Base-by-base conservation (phyloP, 2,113 vertebrate genomes). In the Todiramphus chloris region DNA sequence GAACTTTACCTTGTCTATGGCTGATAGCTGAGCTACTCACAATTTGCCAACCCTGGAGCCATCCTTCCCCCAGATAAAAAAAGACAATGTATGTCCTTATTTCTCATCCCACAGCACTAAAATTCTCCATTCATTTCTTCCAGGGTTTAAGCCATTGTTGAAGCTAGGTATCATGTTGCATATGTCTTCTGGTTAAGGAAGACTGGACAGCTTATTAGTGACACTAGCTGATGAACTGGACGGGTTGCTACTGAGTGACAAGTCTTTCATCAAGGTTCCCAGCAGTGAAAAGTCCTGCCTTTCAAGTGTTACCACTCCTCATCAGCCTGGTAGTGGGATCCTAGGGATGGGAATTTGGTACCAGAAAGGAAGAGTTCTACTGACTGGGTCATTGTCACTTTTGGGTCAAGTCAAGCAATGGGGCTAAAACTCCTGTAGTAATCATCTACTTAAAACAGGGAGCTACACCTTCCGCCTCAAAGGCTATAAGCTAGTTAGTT, bases 21-120 rank as follows among this genome's bases (percentile, higher is more conserved):
- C 16, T 48, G 46, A 20, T 21, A 48, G 8, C 28, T 68, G 46
- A 76, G 37, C 27, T 82, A 11, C 41, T 86, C 27, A 25, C 1
- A 24, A 56, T 82, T 67, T 72, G 43, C 48, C 72, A 37, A 62
- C 3, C 13, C 55, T 31, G 64, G 21, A 77, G 15, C 35, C 13
- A 23, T 63, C 31, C 66, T 79, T 83, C n/a, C 5, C 39, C n/a
- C 17, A 24, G 44, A 39, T 25, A 39, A 53, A 43, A 81, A 11
- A 0, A 0, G 15, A 11, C 66, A 67, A 21, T 6, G 35, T 59
- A 23, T 79, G 13, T 16, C 74, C 35, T 90, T 25, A 7, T 72
- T 87, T 48, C 48, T 69, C 23, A 56, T 28, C 53, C 17, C 50
- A 51, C 35, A 62, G 44, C 18, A n/a, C 89, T 37, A 5, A 56